These are phyloP conservation scores for Allacma fusca DNA, from an alignment of 2,888 invertebrate species.

Conservation along the genomic window DNA sequence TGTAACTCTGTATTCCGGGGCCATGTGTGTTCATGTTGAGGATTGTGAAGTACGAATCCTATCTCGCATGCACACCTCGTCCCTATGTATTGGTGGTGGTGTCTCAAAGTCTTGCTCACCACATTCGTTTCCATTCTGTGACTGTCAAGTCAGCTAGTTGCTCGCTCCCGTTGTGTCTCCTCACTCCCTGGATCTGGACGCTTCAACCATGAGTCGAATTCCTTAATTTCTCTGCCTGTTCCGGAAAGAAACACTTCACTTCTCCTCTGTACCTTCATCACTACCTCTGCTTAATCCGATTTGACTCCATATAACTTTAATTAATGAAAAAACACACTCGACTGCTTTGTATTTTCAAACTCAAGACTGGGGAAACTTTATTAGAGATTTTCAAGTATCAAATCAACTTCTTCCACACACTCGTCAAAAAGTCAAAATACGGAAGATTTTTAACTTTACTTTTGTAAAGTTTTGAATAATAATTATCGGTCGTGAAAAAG, in stretches of 20 bases:
- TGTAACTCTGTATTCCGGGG: background rate
- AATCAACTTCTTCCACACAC: too few relatives aligned
- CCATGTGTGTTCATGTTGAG: background rate
- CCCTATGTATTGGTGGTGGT: background rate
- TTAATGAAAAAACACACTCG: background rate
- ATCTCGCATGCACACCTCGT: background rate
- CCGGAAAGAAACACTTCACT: background rate
- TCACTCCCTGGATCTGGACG: background rate
- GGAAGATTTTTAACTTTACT: too few relatives aligned
- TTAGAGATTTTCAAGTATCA: too few relatives aligned
- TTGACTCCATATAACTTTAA: background rate
- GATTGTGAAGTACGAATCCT: background rate
- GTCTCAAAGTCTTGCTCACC: slow-evolving; percentile 5
- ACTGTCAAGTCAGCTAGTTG: slow-evolving; percentile 22
- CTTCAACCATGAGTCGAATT: background rate
- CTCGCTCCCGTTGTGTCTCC: background rate
- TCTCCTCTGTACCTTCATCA: background rate
- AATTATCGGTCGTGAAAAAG: too few relatives aligned
- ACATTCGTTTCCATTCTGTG: slow-evolving; percentile 19
- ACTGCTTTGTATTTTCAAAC: too few relatives aligned
- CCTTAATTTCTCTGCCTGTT: background rate
- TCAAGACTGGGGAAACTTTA: too few relatives aligned
- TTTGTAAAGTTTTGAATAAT: too few relatives aligned
- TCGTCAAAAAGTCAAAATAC: too few relatives aligned
- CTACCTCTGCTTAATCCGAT: background rate